Evolutionary conservation across 2,888 invertebrate species (phyloP), one percentile per base, ranked within the genome.

Genomic region (Ennomos erosarius): DNA sequence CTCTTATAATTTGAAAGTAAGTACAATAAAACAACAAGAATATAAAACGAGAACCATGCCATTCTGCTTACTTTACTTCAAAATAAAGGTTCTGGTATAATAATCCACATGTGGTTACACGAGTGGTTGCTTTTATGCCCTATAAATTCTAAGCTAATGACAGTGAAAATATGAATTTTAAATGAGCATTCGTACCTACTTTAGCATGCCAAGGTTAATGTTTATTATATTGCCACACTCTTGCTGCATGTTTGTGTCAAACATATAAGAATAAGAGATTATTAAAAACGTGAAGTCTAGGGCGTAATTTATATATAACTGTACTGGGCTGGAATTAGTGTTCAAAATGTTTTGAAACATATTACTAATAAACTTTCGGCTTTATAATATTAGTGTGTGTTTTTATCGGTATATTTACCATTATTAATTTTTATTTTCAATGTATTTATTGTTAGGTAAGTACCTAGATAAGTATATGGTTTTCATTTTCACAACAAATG

Each of bases 131-230:
- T 69, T 66, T 62, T 68, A 65, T 65, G 62, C 58, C 64, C 61
- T 62, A 68, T 64, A 68, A 68, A 66, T 69, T 68, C 68, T 68
- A 65, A 60, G 58, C 62, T 60, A 65, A 64, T 67, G 69, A 62
- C 68, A 67, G 62, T 65, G 65, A 57, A 69, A 66, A 67, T 65
- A 68, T 68, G 62, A 64, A 68, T 62, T 68, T 64, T 57, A 65
- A 46, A 70, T 68, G 63, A 64, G 64, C 59, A 59, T 60, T 39
- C 61, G 62, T 63, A 59, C 48, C 66, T 55, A 59, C 59, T 67
- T 65, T 56, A 26, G 52, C 55, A 57, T 58, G 52, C 48, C 64
- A 63, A 68, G 68, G 66, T 64, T 66, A 68, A 64, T 63, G 40
- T 55, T 51, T 35, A 49, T 59, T 56, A 54, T 26, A 49, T 59